These are phyloP conservation scores for Aramus guarauna DNA, from an alignment of 2,113 vertebrate species.

Conservation along the genomic window DNA sequence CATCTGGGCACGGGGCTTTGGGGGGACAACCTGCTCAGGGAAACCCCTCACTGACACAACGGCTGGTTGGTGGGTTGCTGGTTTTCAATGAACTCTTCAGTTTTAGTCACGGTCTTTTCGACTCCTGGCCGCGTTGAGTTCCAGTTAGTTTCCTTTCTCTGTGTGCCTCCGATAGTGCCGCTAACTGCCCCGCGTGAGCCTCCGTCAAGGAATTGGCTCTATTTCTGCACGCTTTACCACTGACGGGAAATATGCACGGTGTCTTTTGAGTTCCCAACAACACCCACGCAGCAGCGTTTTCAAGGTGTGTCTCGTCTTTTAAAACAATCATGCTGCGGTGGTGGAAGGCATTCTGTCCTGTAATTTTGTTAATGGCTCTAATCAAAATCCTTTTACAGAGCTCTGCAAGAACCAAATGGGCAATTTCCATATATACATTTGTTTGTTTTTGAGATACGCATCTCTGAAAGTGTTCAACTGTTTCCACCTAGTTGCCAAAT, in stretches of 20 bases:
- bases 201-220: not conserved
- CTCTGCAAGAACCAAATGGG: not conserved
- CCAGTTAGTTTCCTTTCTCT: not conserved
- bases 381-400: not conserved
- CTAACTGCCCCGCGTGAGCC: rapidly evolving
- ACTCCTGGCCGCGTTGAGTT: not conserved
- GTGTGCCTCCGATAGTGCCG: not conserved
- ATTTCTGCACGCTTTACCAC: rapidly evolving
- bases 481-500: not conserved
- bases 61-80: rapidly evolving
- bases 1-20: rapidly evolving
- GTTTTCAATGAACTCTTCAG: not conserved
- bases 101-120: not conserved
- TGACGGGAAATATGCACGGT: rapidly evolving
- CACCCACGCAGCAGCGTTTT: not conserved
- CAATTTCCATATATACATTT: not conserved
- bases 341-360: not conserved
- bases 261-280: not conserved
- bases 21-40: not conserved
- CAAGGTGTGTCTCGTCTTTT: not conserved
- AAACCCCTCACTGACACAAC: rapidly evolving
- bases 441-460: not conserved
- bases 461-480: not conserved
- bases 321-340: not conserved
- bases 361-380: not conserved